Conservation (phyloP, 2,797 vertebrate species). For the Gallinago stenura region DNA sequence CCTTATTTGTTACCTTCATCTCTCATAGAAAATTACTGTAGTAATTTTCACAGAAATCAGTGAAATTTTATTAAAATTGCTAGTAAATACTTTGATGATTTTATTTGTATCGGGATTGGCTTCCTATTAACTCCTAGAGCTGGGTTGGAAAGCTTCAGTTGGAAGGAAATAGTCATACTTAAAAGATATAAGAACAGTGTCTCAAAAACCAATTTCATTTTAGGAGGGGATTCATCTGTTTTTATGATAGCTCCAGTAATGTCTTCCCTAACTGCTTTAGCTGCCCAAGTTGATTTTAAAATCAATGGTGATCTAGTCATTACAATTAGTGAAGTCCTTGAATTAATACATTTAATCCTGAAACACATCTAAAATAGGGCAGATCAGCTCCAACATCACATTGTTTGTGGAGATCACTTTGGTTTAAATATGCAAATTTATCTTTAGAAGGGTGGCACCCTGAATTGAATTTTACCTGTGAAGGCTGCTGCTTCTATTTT, state of each 20-base stretch:
- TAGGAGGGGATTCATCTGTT: not conserved
- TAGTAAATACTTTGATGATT: not conserved
- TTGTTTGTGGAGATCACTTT: not conserved
- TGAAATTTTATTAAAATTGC: not conserved
- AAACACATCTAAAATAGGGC: not conserved
- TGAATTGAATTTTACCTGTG: not conserved
- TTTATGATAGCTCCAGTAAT: not conserved
- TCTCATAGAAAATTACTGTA: not conserved
- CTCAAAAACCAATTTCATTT: not conserved
- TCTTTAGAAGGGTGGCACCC: not conserved
- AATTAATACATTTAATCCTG: not conserved
- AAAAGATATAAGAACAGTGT: not conserved
- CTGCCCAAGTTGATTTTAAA: not conserved
- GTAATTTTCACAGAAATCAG: not conserved
- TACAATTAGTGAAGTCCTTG: not conserved
- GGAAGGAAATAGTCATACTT: not conserved
- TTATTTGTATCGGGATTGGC: not conserved
- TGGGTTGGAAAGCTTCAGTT: not conserved
- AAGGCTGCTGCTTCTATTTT: not conserved
- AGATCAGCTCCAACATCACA: fast-evolving
- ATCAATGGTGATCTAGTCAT: not conserved
- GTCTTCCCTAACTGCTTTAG: not conserved
- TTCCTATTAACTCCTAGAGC: not conserved
- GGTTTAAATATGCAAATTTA: not conserved
- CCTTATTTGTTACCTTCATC: not conserved